Evolutionary conservation across 2,888 invertebrate species (phyloP), one percentile per base, ranked within the genome.

Genomic region (Tuberolachnus salignus): DNA sequence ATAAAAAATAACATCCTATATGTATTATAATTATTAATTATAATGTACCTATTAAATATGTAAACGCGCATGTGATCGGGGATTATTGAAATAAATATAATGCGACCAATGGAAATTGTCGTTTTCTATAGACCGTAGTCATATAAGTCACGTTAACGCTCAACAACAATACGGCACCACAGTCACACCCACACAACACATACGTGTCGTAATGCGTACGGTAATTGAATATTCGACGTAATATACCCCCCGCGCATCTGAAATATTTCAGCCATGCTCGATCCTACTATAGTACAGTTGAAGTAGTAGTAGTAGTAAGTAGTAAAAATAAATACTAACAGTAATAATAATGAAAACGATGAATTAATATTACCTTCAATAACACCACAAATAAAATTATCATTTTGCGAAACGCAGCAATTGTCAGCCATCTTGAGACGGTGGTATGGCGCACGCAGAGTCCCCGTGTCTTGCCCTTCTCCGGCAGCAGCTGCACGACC

Each of bases 311-410:
- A 34, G 34, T 4, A 4, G 6, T 34, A 34, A 34, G 6, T 34
- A 11, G 14, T 64, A 21, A 44, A 3, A n/a, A 42, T 61, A 61
- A 66, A 23, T 10, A n/a, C 23, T 10, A 16, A 64, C 13, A 14
- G 1, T 61, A 26, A 57, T 23, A 14, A 59, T 9, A 9, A 1
- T 21, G 16, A 19, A 1, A 44, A 34, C 14, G 6, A n/a, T 8
- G 3, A 11, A 0, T 6, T n/a, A 46, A 57, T 13, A 59, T 4
- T 10, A 93, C 94, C 95, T 91, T 95, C 94, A 80, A 96, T 94
- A 81, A 95, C 95, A 72, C 95, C 95, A 86, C 95, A 95, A 85
- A 95, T 92, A 85, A 95, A 95, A 86, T 93, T 91, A 81, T 81
- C 81, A 51, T 81, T 81, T 13, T 71, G 74, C 63, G 80, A 80